Evolutionary conservation across 2,888 invertebrate species (phyloP).

Genomic region (Mythimna lalbum): DNA sequence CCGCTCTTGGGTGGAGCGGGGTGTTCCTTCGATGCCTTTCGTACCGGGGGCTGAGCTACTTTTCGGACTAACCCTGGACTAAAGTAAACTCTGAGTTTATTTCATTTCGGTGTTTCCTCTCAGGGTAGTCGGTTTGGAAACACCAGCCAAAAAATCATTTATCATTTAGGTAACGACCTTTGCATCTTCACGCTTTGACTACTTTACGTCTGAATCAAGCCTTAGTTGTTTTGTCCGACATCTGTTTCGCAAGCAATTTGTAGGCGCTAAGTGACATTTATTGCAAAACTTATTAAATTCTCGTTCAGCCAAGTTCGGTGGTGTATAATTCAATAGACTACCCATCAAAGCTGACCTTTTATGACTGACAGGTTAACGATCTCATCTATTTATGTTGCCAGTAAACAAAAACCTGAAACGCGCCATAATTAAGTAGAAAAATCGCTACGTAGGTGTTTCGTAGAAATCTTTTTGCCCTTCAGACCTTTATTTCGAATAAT

Average conservation of each 20-base stretch:
- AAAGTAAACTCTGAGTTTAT: no score
- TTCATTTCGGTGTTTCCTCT: no score
- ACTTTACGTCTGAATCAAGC: neutral
- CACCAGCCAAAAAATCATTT: no score
- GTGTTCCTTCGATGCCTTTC: no score
- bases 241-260: conserved; percentile 38
- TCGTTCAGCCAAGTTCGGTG: conserved; percentile 14
- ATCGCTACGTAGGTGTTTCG: neutral
- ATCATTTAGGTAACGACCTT: neutral
- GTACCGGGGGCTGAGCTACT: no score
- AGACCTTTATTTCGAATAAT: neutral
- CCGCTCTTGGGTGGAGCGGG: no score
- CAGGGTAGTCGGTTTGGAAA: no score
- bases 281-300: conserved; percentile 42
- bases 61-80: no score
- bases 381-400: conserved; percentile 24
- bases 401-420: conserved; percentile 1
- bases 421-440: neutral
- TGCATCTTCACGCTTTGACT: neutral
- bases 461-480: neutral
- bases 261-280: conserved; percentile 39
- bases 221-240: conserved; percentile 11
- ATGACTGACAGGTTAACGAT: conserved; percentile 34
- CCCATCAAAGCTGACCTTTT: conserved; percentile 39
- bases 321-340: conserved; percentile 29